Evolutionary conservation across 2,113 vertebrate genomes (phyloP).

Genomic region (Chunga burmeisteri): DNA sequence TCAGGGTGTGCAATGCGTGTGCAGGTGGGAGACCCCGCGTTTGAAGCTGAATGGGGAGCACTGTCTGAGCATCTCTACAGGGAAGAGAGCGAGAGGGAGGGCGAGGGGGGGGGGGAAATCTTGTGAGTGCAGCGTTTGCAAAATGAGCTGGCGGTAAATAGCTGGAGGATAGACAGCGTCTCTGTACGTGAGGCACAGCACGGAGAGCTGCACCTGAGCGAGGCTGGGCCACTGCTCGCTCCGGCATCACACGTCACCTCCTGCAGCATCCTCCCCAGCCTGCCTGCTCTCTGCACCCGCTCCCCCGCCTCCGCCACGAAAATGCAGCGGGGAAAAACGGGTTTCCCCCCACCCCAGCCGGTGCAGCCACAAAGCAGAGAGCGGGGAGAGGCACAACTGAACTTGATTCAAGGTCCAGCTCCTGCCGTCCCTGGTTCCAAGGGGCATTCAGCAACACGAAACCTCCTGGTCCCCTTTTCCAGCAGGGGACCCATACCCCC

Average conservation of each 20-base stretch:
- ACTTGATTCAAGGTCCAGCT: not conserved
- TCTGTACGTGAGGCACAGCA: slow-evolving; percentile 68
- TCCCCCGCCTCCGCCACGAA: not conserved
- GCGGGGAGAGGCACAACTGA: not conserved
- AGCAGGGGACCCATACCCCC: not conserved
- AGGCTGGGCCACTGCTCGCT: slow-evolving; percentile 36
- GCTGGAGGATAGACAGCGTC: slow-evolving; percentile 65
- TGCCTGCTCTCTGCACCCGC: not conserved
- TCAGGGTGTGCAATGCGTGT: fast-evolving
- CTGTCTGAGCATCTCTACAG: slow-evolving; percentile 31
- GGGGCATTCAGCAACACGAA: not conserved
- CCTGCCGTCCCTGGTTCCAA: not conserved
- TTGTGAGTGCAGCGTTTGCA: slow-evolving; percentile 56
- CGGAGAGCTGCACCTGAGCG: slow-evolving; percentile 67
- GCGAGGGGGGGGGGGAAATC: not conserved
- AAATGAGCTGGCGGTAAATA: slow-evolving; percentile 70
- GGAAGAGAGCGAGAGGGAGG: not conserved
- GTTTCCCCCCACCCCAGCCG: not conserved
- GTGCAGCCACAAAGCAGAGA: not conserved
- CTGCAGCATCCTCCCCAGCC: slow-evolving; percentile 18
- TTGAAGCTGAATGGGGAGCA: slow-evolving; percentile 32
- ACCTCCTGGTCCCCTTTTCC: not conserved
- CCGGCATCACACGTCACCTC: slow-evolving; percentile 26
- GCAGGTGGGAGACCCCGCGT: not conserved
- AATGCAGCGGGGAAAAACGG: not conserved